Evolutionary conservation across 2,113 vertebrate genomes (phyloP), one percentile per base, ranked within the genome.

Genomic region (Tragulus kanchil): DNA sequence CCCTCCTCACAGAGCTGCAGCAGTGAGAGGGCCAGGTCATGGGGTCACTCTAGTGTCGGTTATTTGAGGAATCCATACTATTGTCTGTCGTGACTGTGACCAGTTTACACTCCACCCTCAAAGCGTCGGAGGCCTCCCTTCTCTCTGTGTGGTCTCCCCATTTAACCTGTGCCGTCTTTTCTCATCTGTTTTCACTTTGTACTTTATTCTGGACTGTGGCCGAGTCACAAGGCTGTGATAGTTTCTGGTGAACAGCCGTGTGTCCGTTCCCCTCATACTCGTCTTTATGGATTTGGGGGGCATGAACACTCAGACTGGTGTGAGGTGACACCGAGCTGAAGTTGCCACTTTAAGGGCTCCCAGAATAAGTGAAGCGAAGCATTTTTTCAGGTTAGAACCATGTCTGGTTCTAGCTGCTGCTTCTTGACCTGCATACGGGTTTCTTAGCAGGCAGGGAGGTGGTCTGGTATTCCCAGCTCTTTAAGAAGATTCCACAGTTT

Each of bases 251-350:
- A 17, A 6, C 4, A 71, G 10, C 36, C 36, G 23, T n/a, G 36
- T 42, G 19, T 23, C 10, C 1, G 5, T 71, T 45, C 36, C 19
- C 19, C 36, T 11, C 6, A 25, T 42, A 45, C 69, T 23, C 21
- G n/a, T 23, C 36, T 36, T 36, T 13, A 10, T 6, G 36, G 36
- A 23, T 36, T 71, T 71, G 6, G 0, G 1, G 5, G 19, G 36
- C 4, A 71, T 6, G 36, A 10, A 21, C 19, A 45, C 23, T 42
- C 69, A 1, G 5, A 13, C 19, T 71, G 69, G 36, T 0, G 0
- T 25, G 36, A 45, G 69, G 69, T 71, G 36, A 36, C 6, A 13
- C 36, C 19, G 42, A 0, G 0, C 0, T 45, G 36, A 1, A 12
- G 10, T 13, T 71, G 42, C 36, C 19, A 6, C 45, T 71, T 71